Conservation (phyloP, 2,113 vertebrate species). For the Malurus cyaneus region DNA sequence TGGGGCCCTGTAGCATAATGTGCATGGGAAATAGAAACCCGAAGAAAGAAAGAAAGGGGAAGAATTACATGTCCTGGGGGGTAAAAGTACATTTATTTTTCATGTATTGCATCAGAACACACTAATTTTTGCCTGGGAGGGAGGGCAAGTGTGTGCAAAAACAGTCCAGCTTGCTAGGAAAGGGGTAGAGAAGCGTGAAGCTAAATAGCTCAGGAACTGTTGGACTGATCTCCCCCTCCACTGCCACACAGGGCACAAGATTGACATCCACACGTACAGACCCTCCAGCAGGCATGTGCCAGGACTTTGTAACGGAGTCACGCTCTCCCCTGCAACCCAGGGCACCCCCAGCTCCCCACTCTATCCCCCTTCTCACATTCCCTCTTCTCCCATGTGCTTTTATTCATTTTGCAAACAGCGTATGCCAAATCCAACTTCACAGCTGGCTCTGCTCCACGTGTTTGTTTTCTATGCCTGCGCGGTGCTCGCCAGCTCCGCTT, state of each 20-base stretch:
- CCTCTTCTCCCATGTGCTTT: slow-evolving; percentile 22
- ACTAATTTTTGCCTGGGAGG: not conserved
- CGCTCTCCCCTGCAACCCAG: not conserved
- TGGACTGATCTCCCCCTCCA: not conserved
- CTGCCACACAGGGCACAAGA: fast-evolving
- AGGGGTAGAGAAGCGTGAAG: not conserved
- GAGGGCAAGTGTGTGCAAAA: not conserved
- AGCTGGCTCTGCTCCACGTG: slow-evolving; percentile 65
- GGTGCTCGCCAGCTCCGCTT: slow-evolving; percentile 32
- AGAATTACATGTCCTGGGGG: not conserved
- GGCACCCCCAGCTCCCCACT: not conserved
- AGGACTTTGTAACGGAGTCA: not conserved
- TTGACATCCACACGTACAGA: fast-evolving
- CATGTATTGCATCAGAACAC: not conserved
- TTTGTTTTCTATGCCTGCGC: slow-evolving; percentile 70
- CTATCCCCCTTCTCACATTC: not conserved
- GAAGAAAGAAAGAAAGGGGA: not conserved
- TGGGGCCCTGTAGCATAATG: not conserved
- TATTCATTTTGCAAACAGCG: slow-evolving; percentile 36
- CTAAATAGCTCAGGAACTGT: not conserved
- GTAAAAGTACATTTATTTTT: not conserved
- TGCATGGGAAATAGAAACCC: not conserved
- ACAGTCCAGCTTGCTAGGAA: fast-evolving
- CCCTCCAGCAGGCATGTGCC: fast-evolving
- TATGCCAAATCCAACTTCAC: slow-evolving; percentile 50